phyloP scores from a whole-genome alignment of 2,888 invertebrate species.

The Leucania comma region DNA sequence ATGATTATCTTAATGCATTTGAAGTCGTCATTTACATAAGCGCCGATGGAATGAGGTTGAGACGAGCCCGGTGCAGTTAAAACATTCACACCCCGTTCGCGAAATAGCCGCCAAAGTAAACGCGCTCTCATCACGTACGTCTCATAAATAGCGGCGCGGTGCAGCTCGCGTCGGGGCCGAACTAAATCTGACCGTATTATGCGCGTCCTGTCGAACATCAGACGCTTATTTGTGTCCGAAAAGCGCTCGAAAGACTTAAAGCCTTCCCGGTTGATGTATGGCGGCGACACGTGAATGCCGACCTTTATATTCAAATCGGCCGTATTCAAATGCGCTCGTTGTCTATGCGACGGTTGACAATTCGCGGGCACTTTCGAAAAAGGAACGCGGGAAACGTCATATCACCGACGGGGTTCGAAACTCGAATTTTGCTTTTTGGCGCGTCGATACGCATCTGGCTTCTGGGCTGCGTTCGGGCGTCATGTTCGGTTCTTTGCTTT shows the following conservation, averaged over 20 bases:
- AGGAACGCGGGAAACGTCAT: conserved; percentile 87
- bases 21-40: conserved; percentile 79
- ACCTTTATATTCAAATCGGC: conserved; percentile 90
- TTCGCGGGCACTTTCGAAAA: conserved; percentile 87
- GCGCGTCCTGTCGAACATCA: conserved; percentile 83
- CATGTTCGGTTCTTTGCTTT: conserved; percentile 78
- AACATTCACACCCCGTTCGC: conserved; percentile 77
- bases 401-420: conserved; percentile 78
- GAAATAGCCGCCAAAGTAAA: conserved; percentile 74
- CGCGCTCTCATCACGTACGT: conserved; percentile 72
- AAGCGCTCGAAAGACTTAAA: conserved; percentile 89
- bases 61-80: conserved; percentile 69
- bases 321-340: conserved; percentile 88
- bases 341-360: conserved; percentile 89
- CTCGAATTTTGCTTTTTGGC: conserved; percentile 84
- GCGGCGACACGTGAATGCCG: conserved; percentile 86
- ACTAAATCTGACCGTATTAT: conserved; percentile 81
- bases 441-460: conserved; percentile 88
- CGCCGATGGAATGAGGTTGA: conserved; percentile 68
- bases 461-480: conserved; percentile 78
- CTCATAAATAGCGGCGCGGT: conserved; percentile 74
- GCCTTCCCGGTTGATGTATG: conserved; percentile 87
- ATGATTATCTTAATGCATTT: conserved; percentile 84
- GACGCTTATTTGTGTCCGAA: conserved; percentile 90
- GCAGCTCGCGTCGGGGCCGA: conserved; percentile 64